Conservation (phyloP, 2,888 invertebrate genomes). For the Timandra comae region DNA sequence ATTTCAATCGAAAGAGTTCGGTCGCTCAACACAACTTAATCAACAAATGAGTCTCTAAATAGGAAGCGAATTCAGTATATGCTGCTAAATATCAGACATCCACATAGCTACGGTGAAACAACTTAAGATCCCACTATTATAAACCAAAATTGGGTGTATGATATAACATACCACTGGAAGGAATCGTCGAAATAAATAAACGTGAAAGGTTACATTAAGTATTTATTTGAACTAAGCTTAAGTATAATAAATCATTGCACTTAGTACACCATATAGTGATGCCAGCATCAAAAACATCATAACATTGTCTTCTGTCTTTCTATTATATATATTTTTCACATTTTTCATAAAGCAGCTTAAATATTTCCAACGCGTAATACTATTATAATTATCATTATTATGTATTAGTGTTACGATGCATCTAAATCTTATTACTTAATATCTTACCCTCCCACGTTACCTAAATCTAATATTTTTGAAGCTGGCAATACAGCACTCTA, state of each 20-base stretch:
- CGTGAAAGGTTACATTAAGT: constrained; percentile 21
- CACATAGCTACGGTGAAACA: no score
- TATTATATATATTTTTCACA: constrained; percentile 8
- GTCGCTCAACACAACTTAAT: no score
- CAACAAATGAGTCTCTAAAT: no score
- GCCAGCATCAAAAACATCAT: constrained; percentile 42
- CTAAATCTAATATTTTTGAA: constrained; percentile 34
- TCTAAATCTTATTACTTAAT: constrained; percentile 9
- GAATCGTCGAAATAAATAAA: no score
- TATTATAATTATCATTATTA: constrained; percentile 6
- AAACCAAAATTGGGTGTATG: no score
- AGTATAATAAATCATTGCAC: constrained; percentile 37
- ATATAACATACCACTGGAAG: no score
- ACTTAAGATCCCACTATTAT: no score
- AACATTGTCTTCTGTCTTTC: constrained; percentile 12
- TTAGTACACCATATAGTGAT: constrained; percentile 37
- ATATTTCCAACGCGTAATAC: constrained; percentile 19
- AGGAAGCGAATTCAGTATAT: no score
- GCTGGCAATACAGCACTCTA: constrained; percentile 34
- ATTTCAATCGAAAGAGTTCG: no score
- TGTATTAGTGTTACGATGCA: constrained; percentile 6
- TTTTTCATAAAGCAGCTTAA: constrained; percentile 10
- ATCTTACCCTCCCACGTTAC: constrained; percentile 16
- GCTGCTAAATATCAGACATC: no score
- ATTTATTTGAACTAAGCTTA: constrained; percentile 38